Conservation (phyloP, 2,113 vertebrate species). For the Eulacestoma nigropectus region DNA sequence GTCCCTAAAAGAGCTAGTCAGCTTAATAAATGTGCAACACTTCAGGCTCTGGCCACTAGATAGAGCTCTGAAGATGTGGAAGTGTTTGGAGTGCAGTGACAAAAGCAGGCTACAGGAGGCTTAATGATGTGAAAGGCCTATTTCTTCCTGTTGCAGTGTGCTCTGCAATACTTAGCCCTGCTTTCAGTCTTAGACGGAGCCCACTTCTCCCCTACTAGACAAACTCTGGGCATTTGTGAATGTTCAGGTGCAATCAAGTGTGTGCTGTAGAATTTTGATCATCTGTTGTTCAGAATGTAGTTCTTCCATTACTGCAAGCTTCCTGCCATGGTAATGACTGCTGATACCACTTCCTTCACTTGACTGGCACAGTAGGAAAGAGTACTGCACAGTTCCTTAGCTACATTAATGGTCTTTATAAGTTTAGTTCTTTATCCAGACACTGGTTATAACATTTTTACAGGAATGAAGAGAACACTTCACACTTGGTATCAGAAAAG, state of each 20-base stretch:
- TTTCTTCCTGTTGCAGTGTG: not conserved
- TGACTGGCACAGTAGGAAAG: not conserved
- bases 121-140: not conserved
- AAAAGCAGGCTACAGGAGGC: not conserved
- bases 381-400: not conserved
- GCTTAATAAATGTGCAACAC: not conserved
- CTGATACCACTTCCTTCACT: not conserved
- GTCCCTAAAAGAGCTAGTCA: not conserved
- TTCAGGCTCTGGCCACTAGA: constrained; percentile 27
- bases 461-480: not conserved
- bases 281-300: not conserved
- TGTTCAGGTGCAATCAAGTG: not conserved
- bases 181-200: not conserved
- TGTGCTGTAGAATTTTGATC: not conserved
- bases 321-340: not conserved
- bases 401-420: not conserved
- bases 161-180: not conserved
- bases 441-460: not conserved
- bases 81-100: not conserved
- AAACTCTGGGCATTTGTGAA: not conserved
- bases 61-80: constrained; percentile 33
- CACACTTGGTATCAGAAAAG: not conserved
- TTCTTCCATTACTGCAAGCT: not conserved
- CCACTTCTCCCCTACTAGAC: not conserved
- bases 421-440: not conserved